Evolutionary conservation across 1,140 invertebrate genomes (phyloP), one percentile per base, ranked within the genome.

Genomic region (Bilobella aurantiaca): DNA sequence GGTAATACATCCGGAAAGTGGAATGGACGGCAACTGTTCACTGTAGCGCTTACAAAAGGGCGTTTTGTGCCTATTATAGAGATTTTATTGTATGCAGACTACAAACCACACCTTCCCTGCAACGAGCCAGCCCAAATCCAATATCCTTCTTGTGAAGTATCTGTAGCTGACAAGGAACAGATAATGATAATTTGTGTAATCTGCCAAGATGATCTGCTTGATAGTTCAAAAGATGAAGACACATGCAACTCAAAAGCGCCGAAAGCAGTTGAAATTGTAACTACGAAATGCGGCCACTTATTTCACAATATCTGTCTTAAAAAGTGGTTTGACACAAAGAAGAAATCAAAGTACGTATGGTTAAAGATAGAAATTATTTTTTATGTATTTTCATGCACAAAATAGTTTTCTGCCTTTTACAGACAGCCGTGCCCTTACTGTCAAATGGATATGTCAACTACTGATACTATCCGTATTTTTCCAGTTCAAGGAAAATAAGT

Each of bases 1-100:
- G 59, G 59, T n/a, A 62, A 62, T 42, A 12, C 30, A 3, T 62
- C 59, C 28, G 59, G 59, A 14, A 42, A 42, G 28, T 62, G 21
- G 32, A 37, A 62, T 8, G 59, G 59, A 21, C 12, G 28, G 32
- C 3, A 42, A 23, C 37, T 62, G 14, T 62, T 62, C 28, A 42
- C n/a, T 23, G 23, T 14, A 3, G 31, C 59, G 2, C 37, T 62
- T 8, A 62, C 59, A 2, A 5, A 27, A 30, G 59, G 59, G 23
- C 59, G 59, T 23, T 62, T 62, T 23, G 32, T 62, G 2, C 59
- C 59, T 18, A 14, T 62, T 16, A 12, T 2, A 12, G 59, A 62
- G 25, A 30, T 62, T 2, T 3, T 62, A 12, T 23, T 62, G 12
- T 31, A 62, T 46, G n/a, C 21, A 5, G 59, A 62, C 23, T 62